Percentiles rank a stretch among this genome's conserved stretches.
Conservation (phyloP, 2,888 invertebrate genomes). For the Baccha elongata region DNA sequence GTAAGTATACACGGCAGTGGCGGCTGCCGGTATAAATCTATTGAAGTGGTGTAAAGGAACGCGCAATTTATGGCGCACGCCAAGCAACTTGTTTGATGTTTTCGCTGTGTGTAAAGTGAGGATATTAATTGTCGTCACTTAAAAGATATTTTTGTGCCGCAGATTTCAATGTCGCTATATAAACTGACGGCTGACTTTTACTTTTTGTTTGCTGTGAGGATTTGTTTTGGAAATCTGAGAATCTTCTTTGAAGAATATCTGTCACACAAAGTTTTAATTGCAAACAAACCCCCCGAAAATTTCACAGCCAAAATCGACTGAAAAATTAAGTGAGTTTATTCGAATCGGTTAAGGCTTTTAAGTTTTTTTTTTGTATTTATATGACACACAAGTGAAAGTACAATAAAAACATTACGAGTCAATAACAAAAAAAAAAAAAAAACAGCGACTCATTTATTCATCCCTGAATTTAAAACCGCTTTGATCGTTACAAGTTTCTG, state of each 20-base stretch:
- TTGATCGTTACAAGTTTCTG: too few species aligned
- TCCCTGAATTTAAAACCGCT: too few species aligned
- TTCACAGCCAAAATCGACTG: too few species aligned
- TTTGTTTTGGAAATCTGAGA: constrained; percentile 50
- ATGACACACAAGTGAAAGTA: too few species aligned
- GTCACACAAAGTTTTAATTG: too few species aligned
- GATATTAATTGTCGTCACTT: constrained; percentile 72
- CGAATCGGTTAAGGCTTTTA: too few species aligned
- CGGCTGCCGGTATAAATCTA: constrained; percentile 5
- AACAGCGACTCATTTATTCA: too few species aligned
- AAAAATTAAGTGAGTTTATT: too few species aligned
- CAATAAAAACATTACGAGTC: too few species aligned
- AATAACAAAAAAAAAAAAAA: too few species aligned
- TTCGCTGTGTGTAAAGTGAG: constrained; percentile 29
- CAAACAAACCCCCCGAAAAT: too few species aligned
- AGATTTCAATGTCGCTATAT: constrained; percentile 15
- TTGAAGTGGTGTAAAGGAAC: constrained; percentile 65
- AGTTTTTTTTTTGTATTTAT: too few species aligned
- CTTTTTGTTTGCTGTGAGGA: not conserved
- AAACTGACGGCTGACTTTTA: not conserved
- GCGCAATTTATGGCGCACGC: constrained; percentile 71
- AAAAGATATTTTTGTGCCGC: constrained; percentile 68
- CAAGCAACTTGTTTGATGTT: constrained; percentile 70
- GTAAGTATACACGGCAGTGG: not conserved
- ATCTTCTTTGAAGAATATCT: constrained; percentile 56